Percentiles rank a stretch among this genome's conserved stretches.
These are phyloP conservation scores for Oreochromis aureus DNA, from an alignment of 2,113 vertebrate species.

Conservation along the genomic window DNA sequence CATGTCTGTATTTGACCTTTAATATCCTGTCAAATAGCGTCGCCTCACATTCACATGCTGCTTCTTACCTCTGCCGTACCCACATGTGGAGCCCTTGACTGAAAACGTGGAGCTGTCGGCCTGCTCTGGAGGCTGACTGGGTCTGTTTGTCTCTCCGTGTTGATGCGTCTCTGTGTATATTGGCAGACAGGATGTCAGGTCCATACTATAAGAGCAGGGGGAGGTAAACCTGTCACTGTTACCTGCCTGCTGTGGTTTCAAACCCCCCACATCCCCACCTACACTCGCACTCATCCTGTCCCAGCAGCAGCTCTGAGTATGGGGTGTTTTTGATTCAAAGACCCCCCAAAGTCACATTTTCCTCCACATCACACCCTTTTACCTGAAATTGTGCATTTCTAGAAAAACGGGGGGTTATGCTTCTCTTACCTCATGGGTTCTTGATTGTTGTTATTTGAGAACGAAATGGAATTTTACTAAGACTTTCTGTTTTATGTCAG, in stretches of 20 bases:
- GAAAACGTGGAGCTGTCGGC: not conserved
- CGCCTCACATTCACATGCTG: not conserved
- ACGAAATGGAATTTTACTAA: not conserved
- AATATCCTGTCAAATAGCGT: not conserved
- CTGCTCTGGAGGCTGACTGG: not conserved
- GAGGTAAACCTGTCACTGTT: conserved; percentile 44
- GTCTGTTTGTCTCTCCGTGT: not conserved
- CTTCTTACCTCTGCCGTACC: not conserved
- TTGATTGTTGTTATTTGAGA: not conserved
- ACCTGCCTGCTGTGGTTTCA: conserved; percentile 70
- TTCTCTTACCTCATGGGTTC: not conserved
- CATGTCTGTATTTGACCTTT: not conserved
- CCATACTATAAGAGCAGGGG: conserved; percentile 34
- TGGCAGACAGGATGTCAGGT: conserved; percentile 73
- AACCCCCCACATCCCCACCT: conserved; percentile 68
- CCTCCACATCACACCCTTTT: conserved; percentile 45
- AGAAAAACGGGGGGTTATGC: not conserved
- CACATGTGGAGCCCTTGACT: not conserved
- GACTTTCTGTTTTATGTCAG: not conserved
- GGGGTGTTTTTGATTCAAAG: conserved; percentile 43
- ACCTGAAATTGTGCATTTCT: conserved; percentile 22
- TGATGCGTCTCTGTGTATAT: not conserved
- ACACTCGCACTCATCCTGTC: conserved; percentile 67
- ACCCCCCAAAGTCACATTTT: conserved; percentile 50
- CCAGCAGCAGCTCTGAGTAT: conserved; percentile 39